Percentiles rank a stretch among this genome's conserved stretches.
Conservation (phyloP, 2,113 vertebrate species). For the Clarias gariepinus region DNA sequence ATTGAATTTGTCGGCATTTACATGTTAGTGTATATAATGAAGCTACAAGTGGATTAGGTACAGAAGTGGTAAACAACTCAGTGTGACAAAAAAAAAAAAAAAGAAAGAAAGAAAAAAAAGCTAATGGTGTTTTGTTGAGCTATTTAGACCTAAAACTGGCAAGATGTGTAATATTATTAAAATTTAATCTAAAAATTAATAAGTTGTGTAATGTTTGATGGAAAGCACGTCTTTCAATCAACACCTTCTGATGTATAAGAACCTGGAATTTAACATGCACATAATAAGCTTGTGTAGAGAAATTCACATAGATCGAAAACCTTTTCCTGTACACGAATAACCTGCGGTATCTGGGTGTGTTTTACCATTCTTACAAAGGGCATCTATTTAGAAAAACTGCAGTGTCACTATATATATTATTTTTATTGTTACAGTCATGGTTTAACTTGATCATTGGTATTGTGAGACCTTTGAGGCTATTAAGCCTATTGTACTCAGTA, state of each 20-base stretch:
- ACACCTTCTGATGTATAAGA: neutral
- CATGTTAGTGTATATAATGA: neutral
- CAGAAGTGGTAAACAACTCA: neutral
- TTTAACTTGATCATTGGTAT: neutral
- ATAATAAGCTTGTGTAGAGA: neutral
- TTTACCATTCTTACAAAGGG: neutral
- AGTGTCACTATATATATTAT: neutral
- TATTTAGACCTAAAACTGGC: neutral
- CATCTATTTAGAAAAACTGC: neutral
- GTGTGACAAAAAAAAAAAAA: neutral
- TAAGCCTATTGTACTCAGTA: neutral
- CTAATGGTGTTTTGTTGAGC: neutral
- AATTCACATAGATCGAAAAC: neutral
- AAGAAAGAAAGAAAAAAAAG: neutral
- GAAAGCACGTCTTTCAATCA: neutral
- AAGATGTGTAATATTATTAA: neutral
- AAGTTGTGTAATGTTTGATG: neutral
- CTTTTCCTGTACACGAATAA: neutral
- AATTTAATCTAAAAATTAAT: neutral
- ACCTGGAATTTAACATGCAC: neutral
- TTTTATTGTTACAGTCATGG: neutral
- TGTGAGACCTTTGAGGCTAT: neutral
- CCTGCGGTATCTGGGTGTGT: neutral
- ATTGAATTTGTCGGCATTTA: too few relatives aligned
- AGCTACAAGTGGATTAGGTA: neutral